Evolutionary conservation across 2,797 vertebrate genomes (phyloP).

Genomic region (Rhinoraja longicauda): DNA sequence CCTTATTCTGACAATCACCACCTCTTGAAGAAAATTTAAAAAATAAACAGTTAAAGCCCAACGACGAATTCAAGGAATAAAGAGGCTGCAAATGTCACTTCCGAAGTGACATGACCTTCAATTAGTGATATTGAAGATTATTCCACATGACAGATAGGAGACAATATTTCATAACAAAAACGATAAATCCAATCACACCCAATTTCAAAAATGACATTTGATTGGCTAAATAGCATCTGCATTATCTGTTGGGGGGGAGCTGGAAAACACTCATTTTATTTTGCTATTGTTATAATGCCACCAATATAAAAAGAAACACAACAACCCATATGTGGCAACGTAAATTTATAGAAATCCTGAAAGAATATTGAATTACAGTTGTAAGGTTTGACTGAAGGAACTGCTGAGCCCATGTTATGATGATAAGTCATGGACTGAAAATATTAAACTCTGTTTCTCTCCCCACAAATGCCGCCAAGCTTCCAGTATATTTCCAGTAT

Average conservation of each 20-base stretch:
- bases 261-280: neutral
- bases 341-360: neutral
- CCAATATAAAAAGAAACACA: neutral
- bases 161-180: neutral
- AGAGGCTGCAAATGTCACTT: neutral
- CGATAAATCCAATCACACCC: neutral
- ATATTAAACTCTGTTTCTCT: too few species aligned
- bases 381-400: neutral
- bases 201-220: conserved; percentile 2
- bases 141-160: conserved; percentile 15
- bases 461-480: too few species aligned
- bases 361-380: neutral
- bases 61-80: neutral
- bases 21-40: neutral
- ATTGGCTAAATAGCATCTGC: neutral
- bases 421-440: too few species aligned
- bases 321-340: neutral
- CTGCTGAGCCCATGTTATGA: neutral
- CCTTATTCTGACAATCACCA: neutral
- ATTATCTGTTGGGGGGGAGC: neutral
- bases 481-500: too few species aligned
- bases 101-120: conserved; percentile 31
- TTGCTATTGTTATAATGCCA: neutral
- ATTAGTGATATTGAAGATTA: conserved; percentile 36
- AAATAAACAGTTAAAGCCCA: conserved; percentile 6